A percentile compares a stretch with the other conserved stretches of the same genome.
Conservation (phyloP, 2,797 vertebrate genomes). For the Melanotaenia trifasciata region DNA sequence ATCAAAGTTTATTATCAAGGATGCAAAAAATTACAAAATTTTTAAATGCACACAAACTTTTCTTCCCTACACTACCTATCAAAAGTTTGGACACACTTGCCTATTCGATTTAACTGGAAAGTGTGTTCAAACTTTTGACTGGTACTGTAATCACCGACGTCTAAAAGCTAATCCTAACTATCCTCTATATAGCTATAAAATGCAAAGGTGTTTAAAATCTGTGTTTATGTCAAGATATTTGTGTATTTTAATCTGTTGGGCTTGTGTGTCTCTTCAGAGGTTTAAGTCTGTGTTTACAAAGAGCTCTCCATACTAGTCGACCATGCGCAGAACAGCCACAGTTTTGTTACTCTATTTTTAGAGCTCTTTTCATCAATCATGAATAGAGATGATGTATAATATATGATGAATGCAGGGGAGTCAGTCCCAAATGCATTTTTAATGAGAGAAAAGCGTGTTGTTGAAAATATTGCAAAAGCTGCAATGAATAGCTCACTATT, state of each 20-base stretch:
- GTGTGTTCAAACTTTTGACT: background rate
- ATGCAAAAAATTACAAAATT: slow-evolving; percentile 23
- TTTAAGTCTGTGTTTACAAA: slow-evolving; percentile 58
- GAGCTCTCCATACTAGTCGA: slow-evolving; percentile 34
- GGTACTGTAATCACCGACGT: background rate
- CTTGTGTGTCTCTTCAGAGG: slow-evolving; percentile 25
- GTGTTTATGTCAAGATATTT: slow-evolving; percentile 9
- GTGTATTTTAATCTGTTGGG: slow-evolving; percentile 25
- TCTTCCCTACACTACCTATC: background rate
- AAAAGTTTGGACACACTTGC: background rate
- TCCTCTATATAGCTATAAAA: background rate
- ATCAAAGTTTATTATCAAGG: slow-evolving; percentile 45
- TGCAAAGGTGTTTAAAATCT: slow-evolving; percentile 14
- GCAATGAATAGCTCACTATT: slow-evolving; percentile 25
- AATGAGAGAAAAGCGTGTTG: slow-evolving; percentile 66
- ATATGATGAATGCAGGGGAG: slow-evolving; percentile 77
- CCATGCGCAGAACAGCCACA: slow-evolving; percentile 47
- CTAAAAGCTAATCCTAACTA: background rate
- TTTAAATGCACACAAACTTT: slow-evolving; percentile 19
- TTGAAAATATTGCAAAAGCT: slow-evolving; percentile 60
- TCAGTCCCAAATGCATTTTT: slow-evolving; percentile 78
- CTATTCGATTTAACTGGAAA: background rate
- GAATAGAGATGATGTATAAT: slow-evolving; percentile 80
- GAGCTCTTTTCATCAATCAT: slow-evolving; percentile 77
- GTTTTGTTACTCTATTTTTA: slow-evolving; percentile 81